Evolutionary conservation across 2,113 vertebrate genomes (phyloP).

Genomic region (Brachypteracias leptosomus): DNA sequence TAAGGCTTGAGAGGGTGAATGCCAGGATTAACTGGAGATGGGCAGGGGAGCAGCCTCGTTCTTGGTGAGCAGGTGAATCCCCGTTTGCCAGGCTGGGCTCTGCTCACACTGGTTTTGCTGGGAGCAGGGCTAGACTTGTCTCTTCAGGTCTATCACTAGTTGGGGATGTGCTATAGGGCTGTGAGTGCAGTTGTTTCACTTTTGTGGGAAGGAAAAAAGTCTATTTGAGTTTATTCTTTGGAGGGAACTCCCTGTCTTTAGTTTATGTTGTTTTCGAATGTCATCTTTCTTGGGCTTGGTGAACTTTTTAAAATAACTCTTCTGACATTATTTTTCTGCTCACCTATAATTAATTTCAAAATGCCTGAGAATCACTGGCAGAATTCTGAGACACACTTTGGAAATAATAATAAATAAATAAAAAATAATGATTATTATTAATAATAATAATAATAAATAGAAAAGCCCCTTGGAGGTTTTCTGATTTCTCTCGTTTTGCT

Average conservation of each 20-base stretch:
- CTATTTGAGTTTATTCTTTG: neutral
- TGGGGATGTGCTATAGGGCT: neutral
- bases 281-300: neutral
- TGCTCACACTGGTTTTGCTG: neutral
- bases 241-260: neutral
- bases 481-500: slow-evolving; percentile 65
- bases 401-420: slow-evolving; percentile 26
- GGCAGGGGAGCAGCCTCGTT: neutral
- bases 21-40: neutral
- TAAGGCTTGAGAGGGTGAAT: neutral
- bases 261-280: neutral
- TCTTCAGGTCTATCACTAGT: neutral
- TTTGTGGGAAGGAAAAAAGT: neutral
- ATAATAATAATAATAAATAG: neutral
- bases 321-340: slow-evolving; percentile 20
- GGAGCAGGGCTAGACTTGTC: neutral
- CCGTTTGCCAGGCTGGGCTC: neutral
- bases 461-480: neutral
- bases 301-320: neutral
- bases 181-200: neutral
- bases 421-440: neutral
- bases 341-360: slow-evolving; percentile 82
- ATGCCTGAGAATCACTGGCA: slow-evolving; percentile 74
- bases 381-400: slow-evolving; percentile 76
- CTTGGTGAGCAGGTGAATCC: neutral